A percentile compares a stretch with the other conserved stretches of the same genome.
phyloP scores from a whole-genome alignment of 2,113 vertebrate genomes.

The Henicopernis longicauda region DNA sequence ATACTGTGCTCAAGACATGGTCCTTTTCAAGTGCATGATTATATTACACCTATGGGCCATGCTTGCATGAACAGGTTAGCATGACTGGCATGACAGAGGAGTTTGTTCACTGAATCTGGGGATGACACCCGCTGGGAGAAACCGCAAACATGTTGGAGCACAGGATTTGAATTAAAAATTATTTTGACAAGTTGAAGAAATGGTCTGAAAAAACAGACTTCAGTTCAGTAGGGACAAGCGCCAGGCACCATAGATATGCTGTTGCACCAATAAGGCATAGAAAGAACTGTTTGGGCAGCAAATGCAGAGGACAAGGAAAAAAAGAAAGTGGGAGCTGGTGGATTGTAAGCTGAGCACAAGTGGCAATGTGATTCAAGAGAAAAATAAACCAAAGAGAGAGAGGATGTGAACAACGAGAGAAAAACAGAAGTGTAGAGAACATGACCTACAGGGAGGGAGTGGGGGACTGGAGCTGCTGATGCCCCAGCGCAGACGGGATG shows the following conservation, averaged over 20 bases:
- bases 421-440: background rate
- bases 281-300: background rate
- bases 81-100: background rate
- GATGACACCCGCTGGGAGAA: background rate
- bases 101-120: background rate
- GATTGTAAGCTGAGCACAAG: background rate
- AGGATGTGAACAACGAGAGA: background rate
- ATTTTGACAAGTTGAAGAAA: background rate
- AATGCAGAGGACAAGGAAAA: background rate
- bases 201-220: background rate
- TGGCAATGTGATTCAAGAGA: background rate
- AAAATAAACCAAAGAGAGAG: background rate
- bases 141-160: background rate
- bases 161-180: background rate
- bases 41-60: background rate
- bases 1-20: background rate
- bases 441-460: background rate
- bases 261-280: background rate
- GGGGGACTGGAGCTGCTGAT: background rate
- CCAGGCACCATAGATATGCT: rapidly evolving
- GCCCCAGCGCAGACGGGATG: background rate
- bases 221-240: background rate
- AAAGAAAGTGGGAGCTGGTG: background rate
- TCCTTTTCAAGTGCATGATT: background rate
- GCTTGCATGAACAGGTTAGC: background rate